Base-by-base conservation (phyloP, 2,797 vertebrate species). In the Pagetopsis macropterus region DNA sequence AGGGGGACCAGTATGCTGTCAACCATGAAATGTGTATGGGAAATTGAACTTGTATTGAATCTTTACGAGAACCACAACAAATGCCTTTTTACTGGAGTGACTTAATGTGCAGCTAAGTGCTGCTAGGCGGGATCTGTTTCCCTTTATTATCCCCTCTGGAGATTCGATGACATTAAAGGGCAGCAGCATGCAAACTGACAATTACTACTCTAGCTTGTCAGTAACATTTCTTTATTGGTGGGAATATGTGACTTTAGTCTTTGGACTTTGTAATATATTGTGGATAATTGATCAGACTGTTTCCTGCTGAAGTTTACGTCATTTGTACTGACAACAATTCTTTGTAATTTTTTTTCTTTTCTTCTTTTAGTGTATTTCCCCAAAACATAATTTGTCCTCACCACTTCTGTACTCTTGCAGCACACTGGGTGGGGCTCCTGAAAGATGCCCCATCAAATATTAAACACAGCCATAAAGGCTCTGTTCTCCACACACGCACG, bases 381-480 rank as follows among this genome's bases (percentile, higher is more conserved):
- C 50, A 40, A 73, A 60, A 21, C 62, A 9, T 17, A 3, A 6
- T 40, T 33, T 58, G 13, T n/a, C 41, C 55, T 63, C n/a, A 50
- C 37, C 27, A 54, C 59, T 71, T 46, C 1, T 55, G 19, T 77
- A 58, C 50, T 64, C 54, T 67, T 6, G 40, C 64, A 52, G 52
- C 61, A 23, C 48, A 33, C 52, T 41, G 58, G 74, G 52, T 81
- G 41, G 61, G 77, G 57, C 75, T 75, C 60, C 78, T 83, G 37
- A 87, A 89, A 78, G 81, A 82, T 58, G 76, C 80, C 65, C 73
- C 49, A 89, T 93, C 76, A 91, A 92, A 84, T 91, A 91, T 92
- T 91, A 82, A 88, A 87, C 27, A 1, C 72, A 70, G 72, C 72
- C 79, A 64, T 72, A 49, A 80, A 88, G 65, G 21, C 68, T 75